Conservation (phyloP, 2,797 vertebrate genomes). For the Apodemus agrarius region DNA sequence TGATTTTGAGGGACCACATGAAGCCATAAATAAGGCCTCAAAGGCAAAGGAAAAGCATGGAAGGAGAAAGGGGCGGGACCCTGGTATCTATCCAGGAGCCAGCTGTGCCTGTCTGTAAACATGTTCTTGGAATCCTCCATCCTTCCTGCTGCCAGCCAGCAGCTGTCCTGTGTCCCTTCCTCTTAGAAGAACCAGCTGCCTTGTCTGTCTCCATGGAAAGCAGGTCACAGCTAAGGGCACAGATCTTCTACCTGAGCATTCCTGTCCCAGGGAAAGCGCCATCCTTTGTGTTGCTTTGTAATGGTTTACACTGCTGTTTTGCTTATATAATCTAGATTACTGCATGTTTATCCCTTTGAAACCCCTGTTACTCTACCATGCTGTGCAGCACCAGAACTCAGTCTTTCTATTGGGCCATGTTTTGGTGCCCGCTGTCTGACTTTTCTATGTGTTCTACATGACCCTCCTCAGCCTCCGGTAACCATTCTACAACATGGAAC, state of each 20-base stretch:
- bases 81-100: neutral
- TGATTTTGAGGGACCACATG: neutral
- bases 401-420: too few relatives aligned
- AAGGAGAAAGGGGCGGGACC: neutral
- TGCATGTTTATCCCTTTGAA: neutral
- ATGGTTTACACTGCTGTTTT: neutral
- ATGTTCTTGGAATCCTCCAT: neutral
- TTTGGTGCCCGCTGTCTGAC: neutral
- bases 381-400: neutral
- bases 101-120: neutral
- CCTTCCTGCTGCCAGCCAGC: too few relatives aligned
- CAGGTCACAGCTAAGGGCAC: neutral
- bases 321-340: neutral
- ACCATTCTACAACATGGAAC: neutral
- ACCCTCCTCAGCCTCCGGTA: neutral
- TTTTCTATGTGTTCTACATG: neutral
- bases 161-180: neutral
- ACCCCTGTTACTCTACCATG: neutral
- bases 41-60: neutral
- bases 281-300: neutral
- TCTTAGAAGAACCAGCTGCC: neutral
- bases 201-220: neutral
- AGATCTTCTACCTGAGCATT: neutral
- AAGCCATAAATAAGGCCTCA: neutral
- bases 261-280: neutral